phyloP scores from a whole-genome alignment of 2,113 vertebrate species.

The Pseudopipra pipra region DNA sequence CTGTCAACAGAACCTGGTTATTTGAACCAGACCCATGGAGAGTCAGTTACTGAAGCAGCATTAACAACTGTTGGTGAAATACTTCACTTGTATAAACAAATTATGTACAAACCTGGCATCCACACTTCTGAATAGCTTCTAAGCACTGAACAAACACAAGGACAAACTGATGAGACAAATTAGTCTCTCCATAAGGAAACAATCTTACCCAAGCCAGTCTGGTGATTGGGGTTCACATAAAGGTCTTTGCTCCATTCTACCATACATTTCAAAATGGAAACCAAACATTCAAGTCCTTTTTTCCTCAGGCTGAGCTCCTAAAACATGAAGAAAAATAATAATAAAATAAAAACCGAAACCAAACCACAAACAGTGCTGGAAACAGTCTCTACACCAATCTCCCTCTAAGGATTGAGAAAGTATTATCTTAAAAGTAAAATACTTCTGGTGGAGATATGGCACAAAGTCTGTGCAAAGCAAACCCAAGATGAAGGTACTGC shows the following conservation, averaged over 20 bases:
- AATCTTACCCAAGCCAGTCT: slow-evolving; percentile 88
- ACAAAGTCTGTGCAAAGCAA: neutral
- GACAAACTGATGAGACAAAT: neutral
- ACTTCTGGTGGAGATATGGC: fast-evolving
- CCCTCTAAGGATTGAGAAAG: neutral
- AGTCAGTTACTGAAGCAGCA: neutral
- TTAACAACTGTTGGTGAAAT: neutral
- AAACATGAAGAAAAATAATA: neutral
- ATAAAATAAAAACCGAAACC: neutral
- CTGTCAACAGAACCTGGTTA: neutral
- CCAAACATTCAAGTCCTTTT: slow-evolving; percentile 95
- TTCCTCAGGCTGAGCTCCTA: slow-evolving; percentile 96
- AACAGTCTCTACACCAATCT: neutral
- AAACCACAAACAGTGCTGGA: neutral
- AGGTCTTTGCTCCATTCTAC: slow-evolving; percentile 99
- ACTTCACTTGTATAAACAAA: neutral
- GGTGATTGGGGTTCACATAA: slow-evolving; percentile 96
- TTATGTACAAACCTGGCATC: neutral
- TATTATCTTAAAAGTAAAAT: neutral
- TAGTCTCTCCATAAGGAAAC: neutral
- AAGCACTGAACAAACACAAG: neutral
- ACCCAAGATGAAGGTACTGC: neutral
- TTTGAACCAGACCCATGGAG: neutral
- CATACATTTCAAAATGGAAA: slow-evolving; percentile 98
- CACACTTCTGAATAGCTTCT: neutral